These are phyloP conservation scores for Yasuhikotakia modesta DNA, from an alignment of 2,797 vertebrate species.

Conservation along the genomic window DNA sequence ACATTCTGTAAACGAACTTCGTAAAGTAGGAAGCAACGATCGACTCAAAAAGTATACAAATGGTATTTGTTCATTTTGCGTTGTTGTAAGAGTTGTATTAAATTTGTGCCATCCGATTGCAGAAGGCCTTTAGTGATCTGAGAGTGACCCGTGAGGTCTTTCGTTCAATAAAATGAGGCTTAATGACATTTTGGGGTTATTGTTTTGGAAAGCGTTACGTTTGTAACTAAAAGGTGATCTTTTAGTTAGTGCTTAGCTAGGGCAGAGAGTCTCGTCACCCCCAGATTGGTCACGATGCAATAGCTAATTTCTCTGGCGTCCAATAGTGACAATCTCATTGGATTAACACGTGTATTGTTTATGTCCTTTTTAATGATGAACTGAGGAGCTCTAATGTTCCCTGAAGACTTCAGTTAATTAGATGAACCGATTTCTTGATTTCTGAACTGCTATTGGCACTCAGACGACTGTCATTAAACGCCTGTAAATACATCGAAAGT, in stretches of 20 bases:
- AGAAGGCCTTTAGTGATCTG: constrained; percentile 28
- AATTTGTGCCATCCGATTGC: neutral
- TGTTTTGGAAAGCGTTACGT: constrained; percentile 35
- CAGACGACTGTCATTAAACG: constrained; percentile 41
- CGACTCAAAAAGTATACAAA: neutral
- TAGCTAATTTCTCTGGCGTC: constrained; percentile 65
- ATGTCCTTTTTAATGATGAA: constrained; percentile 81
- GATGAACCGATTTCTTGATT: constrained; percentile 45
- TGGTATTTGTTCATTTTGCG: constrained; percentile 3
- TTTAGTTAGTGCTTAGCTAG: neutral
- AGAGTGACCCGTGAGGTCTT: constrained; percentile 20
- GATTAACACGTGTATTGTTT: constrained; percentile 82
- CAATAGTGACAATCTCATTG: constrained; percentile 77
- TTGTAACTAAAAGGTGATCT: neutral
- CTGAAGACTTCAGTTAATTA: constrained; percentile 42
- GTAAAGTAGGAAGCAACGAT: neutral
- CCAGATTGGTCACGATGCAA: constrained; percentile 66
- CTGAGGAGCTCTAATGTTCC: constrained; percentile 77
- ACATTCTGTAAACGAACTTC: constrained; percentile 22
- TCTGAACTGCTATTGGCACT: constrained; percentile 28
- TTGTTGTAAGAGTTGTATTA: constrained; percentile 17
- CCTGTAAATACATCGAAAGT: constrained; percentile 26
- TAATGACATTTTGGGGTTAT: constrained; percentile 43
- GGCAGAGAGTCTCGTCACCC: neutral
- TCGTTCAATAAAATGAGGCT: constrained; percentile 70